Percentiles rank a stretch among this genome's conserved stretches.
Evolutionary conservation across 2,888 invertebrate genomes (phyloP).

Genomic region (Alviniconcha strummeri): DNA sequence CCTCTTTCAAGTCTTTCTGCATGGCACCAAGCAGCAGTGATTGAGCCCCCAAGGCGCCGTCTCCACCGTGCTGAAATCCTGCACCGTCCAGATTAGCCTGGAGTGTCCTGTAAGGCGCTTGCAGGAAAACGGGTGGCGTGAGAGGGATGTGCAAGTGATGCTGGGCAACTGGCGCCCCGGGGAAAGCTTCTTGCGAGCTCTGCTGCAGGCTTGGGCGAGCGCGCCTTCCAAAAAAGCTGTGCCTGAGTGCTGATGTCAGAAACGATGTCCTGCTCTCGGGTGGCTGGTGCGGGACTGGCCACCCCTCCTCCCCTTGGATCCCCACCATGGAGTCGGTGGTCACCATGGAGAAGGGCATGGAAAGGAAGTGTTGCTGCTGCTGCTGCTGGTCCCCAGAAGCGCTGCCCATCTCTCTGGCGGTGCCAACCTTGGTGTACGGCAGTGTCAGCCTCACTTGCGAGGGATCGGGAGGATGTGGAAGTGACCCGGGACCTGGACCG

Average conservation of each 20-base stretch:
- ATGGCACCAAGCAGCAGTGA: background rate
- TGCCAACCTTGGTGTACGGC: background rate
- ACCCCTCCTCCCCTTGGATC: background rate
- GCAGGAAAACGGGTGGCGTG: background rate
- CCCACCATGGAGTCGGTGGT: background rate
- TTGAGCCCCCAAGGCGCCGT: background rate
- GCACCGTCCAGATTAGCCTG: background rate
- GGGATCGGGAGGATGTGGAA: background rate
- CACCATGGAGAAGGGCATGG: background rate
- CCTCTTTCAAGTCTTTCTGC: background rate
- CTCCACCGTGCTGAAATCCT: background rate
- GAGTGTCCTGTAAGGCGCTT: background rate
- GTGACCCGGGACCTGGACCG: background rate
- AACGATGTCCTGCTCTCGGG: background rate
- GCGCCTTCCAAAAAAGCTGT: background rate
- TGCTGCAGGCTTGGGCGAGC: background rate
- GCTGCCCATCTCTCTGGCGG: background rate
- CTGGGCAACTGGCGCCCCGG: background rate
- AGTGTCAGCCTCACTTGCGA: background rate
- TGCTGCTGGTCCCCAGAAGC: background rate
- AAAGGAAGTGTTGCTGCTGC: background rate
- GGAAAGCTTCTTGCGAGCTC: background rate
- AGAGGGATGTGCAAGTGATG: background rate
- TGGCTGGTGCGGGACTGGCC: background rate
- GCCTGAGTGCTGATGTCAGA: background rate